Percentiles rank a stretch among this genome's conserved stretches.
phyloP scores from a whole-genome alignment of 2,113 vertebrate genomes.

The Zosterops pallidus region DNA sequence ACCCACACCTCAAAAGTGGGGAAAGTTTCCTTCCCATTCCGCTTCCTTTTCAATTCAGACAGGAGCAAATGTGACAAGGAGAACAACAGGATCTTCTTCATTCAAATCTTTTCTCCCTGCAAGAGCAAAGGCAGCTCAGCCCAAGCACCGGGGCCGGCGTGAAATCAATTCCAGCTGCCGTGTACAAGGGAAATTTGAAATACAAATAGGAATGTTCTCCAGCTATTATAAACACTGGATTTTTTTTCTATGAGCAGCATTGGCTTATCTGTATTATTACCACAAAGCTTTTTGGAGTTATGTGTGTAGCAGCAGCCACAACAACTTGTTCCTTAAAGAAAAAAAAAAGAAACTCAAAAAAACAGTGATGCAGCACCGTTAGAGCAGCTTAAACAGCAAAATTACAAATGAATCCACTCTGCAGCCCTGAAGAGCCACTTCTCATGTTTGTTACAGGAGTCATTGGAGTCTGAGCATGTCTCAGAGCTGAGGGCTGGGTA shows the following conservation, averaged over 20 bases:
- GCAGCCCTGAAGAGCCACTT: background rate
- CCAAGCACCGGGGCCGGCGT: background rate
- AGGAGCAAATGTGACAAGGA: background rate
- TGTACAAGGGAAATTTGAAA: background rate
- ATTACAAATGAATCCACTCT: background rate
- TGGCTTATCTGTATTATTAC: conserved; percentile 21
- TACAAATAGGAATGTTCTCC: conserved; percentile 3
- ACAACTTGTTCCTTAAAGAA: background rate
- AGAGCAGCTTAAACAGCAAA: background rate
- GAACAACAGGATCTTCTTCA: background rate
- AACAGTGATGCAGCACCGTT: accelerated
- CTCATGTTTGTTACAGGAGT: accelerated
- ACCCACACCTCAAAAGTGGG: background rate
- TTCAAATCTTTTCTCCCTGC: background rate
- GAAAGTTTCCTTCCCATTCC: background rate
- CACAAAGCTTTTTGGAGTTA: background rate
- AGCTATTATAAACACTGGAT: background rate
- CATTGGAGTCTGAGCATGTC: accelerated
- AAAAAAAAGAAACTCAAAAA: background rate
- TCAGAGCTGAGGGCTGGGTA: background rate
- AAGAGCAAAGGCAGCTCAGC: background rate
- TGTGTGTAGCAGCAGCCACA: background rate
- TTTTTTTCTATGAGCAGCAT: background rate
- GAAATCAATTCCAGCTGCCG: background rate
- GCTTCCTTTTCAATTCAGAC: background rate